Evolutionary conservation across 2,888 invertebrate genomes (phyloP).

Genomic region (Marasmarcha lunaedactyla): DNA sequence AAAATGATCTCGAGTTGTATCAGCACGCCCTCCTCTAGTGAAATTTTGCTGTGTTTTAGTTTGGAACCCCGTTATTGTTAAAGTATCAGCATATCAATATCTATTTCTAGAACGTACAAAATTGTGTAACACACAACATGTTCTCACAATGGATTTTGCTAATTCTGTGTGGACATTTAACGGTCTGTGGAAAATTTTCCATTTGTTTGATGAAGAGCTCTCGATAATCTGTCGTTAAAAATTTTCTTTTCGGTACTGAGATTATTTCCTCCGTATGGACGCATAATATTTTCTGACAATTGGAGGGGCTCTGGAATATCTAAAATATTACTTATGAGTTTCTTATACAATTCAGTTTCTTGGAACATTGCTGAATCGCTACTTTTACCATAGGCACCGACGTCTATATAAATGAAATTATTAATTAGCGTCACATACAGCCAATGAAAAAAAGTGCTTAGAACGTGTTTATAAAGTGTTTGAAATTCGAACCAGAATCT

Average conservation of each 20-base stretch:
- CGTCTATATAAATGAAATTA: constrained; percentile 14
- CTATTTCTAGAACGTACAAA: constrained; percentile 5
- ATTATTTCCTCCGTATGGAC: constrained; percentile 10
- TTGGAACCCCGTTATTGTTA: constrained; percentile 9
- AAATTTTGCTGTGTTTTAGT: constrained; percentile 9
- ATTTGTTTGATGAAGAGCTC: constrained; percentile 7
- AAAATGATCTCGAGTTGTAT: constrained; percentile 9
- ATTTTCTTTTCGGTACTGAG: constrained; percentile 9
- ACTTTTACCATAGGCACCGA: constrained; percentile 13
- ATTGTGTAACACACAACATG: constrained; percentile 9
- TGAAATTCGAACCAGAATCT: constrained; percentile 15
- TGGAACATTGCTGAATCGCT: constrained; percentile 14
- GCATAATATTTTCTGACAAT: constrained; percentile 3
- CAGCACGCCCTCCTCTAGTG: constrained; percentile 8
- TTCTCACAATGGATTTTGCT: constrained; percentile 4
- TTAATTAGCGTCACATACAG: constrained; percentile 15
- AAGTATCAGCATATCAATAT: constrained; percentile 7
- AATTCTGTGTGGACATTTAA: not conserved
- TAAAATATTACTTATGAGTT: constrained; percentile 5
- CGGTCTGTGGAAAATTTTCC: constrained; percentile 7
- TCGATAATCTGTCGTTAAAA: constrained; percentile 5
- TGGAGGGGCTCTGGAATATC: constrained; percentile 3
- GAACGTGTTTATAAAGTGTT: constrained; percentile 13
- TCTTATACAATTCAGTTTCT: constrained; percentile 11
- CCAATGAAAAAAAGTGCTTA: constrained; percentile 14